phyloP scores from a whole-genome alignment of 2,113 vertebrate species.

The Crotalus tigris region DNA sequence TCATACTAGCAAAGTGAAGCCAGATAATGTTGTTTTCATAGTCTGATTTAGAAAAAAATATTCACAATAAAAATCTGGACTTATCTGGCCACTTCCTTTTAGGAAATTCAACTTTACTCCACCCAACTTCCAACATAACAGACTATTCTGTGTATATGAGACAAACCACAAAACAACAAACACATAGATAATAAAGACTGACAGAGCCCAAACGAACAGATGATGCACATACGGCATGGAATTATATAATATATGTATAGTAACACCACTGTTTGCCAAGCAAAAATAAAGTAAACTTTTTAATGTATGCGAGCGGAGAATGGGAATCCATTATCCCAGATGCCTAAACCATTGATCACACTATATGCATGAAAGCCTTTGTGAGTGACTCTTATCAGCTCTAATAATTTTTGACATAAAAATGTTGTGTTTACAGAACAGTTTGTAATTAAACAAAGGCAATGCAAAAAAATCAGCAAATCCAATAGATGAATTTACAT shows the following conservation, averaged over 20 bases:
- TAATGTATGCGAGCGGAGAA: not conserved
- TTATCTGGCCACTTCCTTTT: conserved; percentile 53
- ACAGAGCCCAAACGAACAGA: conserved; percentile 17
- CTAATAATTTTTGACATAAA: not conserved
- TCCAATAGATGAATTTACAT: not conserved
- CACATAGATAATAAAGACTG: conserved; percentile 37
- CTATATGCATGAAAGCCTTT: not conserved
- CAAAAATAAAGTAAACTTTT: not conserved
- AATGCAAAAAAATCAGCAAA: not conserved
- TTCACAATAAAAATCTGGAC: conserved; percentile 36
- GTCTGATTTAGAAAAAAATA: conserved; percentile 7
- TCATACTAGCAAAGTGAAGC: conserved; percentile 35
- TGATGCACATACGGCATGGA: not conserved
- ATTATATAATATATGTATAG: not conserved
- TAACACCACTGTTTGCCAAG: not conserved
- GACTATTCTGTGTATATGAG: conserved; percentile 2
- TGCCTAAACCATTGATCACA: not conserved
- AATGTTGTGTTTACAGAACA: not conserved
- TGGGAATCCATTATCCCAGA: not conserved
- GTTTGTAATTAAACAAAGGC: not conserved
- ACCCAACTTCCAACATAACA: conserved; percentile 37
- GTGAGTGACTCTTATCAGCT: not conserved
- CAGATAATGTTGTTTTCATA: conserved; percentile 22
- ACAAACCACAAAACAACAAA: not conserved
- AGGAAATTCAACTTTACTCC: conserved; percentile 32